Percentiles rank a stretch among this genome's conserved stretches.
Conservation (phyloP, 2,797 vertebrate genomes). For the Linurgus olivaceus region DNA sequence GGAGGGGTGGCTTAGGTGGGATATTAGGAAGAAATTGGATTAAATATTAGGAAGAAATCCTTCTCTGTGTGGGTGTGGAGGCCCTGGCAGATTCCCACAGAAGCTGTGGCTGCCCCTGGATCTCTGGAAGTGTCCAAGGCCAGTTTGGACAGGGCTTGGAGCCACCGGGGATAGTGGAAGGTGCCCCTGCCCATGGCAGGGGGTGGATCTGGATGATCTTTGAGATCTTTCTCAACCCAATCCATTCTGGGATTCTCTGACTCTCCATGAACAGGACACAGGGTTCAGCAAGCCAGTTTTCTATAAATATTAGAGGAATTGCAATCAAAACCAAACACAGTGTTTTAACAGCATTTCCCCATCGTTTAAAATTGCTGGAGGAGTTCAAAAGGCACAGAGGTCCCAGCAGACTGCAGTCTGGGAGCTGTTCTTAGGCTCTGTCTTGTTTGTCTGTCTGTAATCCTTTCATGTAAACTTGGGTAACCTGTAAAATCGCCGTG, state of each 20-base stretch:
- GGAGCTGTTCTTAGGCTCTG: background rate
- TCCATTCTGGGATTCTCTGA: background rate
- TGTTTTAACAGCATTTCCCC: background rate
- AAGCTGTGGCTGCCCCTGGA: background rate
- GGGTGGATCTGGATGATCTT: background rate
- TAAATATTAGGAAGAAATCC: background rate
- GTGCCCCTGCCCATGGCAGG: background rate
- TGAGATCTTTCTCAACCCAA: background rate
- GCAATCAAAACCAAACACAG: fast-evolving
- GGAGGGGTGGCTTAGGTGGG: background rate
- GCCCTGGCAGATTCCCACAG: background rate
- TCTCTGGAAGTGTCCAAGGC: background rate
- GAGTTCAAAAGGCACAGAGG: background rate
- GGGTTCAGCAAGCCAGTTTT: fast-evolving
- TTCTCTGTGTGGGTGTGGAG: background rate
- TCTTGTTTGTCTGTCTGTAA: background rate
- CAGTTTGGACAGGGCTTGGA: fast-evolving
- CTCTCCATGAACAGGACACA: background rate
- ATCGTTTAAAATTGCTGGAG: background rate
- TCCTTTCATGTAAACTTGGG: background rate
- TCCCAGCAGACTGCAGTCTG: background rate
- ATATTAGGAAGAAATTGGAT: background rate
- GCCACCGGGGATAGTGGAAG: background rate
- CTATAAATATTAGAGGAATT: background rate
- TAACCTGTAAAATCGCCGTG: background rate